Evolutionary conservation across 2,113 vertebrate genomes (phyloP).

Genomic region (Paratilapia polleni): DNA sequence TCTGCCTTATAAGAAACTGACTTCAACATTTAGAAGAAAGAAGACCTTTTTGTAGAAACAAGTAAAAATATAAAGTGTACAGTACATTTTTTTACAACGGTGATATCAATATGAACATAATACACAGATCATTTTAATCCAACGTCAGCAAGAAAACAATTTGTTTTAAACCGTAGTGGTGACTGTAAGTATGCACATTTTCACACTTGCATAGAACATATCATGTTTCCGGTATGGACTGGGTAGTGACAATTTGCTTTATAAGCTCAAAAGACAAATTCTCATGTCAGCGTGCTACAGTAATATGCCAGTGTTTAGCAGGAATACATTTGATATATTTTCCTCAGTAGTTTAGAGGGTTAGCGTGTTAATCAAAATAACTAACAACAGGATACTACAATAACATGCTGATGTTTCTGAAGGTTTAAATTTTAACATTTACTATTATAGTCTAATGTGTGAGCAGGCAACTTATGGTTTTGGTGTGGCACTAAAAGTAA

Average conservation of each 20-base stretch:
- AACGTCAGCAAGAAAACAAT: neutral
- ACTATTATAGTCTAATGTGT: neutral
- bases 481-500: neutral
- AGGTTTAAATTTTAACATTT: neutral
- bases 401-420: neutral
- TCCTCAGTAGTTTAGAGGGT: accelerated
- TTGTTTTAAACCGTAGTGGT: neutral
- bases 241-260: neutral
- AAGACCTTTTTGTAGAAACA: too few relatives aligned
- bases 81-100: too few relatives aligned
- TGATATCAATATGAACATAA: too few relatives aligned
- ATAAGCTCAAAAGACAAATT: neutral
- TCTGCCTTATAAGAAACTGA: too few relatives aligned
- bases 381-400: neutral
- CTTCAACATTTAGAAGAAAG: too few relatives aligned
- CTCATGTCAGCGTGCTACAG: neutral
- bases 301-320: accelerated
- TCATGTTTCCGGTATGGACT: neutral
- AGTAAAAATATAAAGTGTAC: too few relatives aligned
- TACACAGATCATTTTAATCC: neutral
- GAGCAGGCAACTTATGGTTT: neutral
- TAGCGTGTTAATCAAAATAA: neutral
- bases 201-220: neutral
- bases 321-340: neutral
- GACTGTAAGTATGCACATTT: accelerated